Evolutionary conservation across 1,140 invertebrate species (phyloP).

Genomic region (Prorops nasuta): DNA sequence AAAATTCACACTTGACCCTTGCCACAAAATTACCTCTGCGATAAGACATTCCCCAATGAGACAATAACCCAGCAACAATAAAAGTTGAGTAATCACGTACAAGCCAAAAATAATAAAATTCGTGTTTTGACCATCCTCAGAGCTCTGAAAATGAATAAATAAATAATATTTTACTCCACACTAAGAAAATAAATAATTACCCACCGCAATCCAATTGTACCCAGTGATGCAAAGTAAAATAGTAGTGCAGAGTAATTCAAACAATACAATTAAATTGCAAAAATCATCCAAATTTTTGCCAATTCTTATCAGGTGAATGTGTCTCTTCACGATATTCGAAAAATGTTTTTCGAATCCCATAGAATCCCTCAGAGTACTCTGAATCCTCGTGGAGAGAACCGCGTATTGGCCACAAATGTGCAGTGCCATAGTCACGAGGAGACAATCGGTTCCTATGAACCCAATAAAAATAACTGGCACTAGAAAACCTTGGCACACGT

Average conservation of each 20-base stretch:
- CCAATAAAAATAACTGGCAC: not conserved
- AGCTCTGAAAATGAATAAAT: not conserved
- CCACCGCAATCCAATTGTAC: not conserved
- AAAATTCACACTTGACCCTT: no score
- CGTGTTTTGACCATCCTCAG: not conserved
- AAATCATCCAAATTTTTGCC: not conserved
- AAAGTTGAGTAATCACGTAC: slow-evolving; percentile 1
- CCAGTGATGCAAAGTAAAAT: slow-evolving; percentile 1
- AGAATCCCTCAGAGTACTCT: not conserved
- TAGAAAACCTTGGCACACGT: not conserved
- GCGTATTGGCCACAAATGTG: slow-evolving; percentile 14
- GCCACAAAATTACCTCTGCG: slow-evolving; percentile 19
- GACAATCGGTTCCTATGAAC: not conserved
- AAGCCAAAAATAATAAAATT: not conserved
- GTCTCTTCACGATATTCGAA: not conserved
- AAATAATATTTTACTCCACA: not conserved
- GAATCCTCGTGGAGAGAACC: not conserved
- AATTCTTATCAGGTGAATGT: not conserved
- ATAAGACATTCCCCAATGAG: slow-evolving; percentile 28
- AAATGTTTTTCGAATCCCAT: not conserved
- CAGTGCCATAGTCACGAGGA: slow-evolving; percentile 7
- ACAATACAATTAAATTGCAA: not conserved
- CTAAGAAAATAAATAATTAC: not conserved
- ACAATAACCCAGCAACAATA: slow-evolving; percentile 29
- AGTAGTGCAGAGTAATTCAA: not conserved